These are phyloP conservation scores for Rattus rattus DNA, from an alignment of 2,113 vertebrate genomes.

Conservation along the genomic window DNA sequence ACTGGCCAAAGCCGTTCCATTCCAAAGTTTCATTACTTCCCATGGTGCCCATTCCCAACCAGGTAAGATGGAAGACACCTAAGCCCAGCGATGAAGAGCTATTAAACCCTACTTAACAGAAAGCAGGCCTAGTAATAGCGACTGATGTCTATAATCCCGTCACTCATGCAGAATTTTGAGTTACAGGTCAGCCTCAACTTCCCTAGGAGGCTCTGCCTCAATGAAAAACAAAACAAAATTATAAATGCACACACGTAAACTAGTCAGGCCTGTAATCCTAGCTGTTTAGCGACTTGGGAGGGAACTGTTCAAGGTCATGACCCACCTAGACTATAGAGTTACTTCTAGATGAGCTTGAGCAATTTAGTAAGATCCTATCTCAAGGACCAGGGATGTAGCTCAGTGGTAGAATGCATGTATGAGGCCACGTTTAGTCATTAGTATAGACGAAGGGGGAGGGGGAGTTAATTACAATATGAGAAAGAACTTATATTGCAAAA, in stretches of 20 bases:
- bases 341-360: background rate
- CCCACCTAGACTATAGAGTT: background rate
- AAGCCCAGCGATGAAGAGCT: background rate
- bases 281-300: background rate
- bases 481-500: background rate
- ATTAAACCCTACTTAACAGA: conserved; percentile 1
- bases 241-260: background rate
- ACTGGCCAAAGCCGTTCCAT: background rate
- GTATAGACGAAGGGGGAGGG: background rate
- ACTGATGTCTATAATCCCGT: background rate
- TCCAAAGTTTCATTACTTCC: background rate
- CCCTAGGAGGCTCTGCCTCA: background rate
- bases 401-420: background rate
- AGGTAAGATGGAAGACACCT: background rate
- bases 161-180: background rate
- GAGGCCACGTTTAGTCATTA: background rate
- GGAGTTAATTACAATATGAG: background rate
- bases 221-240: background rate
- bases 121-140: background rate
- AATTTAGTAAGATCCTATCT: background rate
- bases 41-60: background rate
- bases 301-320: background rate
- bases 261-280: background rate
- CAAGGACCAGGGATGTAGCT: background rate
- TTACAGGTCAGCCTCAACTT: background rate